A percentile compares a stretch with the other conserved stretches of the same genome.
Conservation (phyloP, 2,113 vertebrate genomes). For the Callionymus lyra region DNA sequence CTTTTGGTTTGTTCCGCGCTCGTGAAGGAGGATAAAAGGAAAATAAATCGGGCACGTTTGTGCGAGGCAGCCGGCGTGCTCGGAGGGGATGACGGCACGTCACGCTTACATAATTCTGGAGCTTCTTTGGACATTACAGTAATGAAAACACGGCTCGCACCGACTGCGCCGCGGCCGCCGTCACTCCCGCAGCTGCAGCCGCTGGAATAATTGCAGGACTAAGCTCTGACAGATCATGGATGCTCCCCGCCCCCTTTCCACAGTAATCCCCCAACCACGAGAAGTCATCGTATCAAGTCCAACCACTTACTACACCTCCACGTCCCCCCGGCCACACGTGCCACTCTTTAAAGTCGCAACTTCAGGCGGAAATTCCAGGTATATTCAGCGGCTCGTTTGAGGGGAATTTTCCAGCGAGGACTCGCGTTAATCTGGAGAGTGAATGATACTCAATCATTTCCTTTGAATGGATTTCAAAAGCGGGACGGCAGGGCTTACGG, state of each 20-base stretch:
- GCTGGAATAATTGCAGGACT: conserved; percentile 70
- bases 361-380: too few relatives aligned
- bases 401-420: too few relatives aligned
- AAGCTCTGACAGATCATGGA: conserved; percentile 69
- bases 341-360: too few relatives aligned
- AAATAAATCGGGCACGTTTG: conserved; percentile 48
- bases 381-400: too few relatives aligned
- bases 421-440: too few relatives aligned
- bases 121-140: conserved; percentile 77
- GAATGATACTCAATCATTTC: too few relatives aligned
- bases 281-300: conserved; percentile 42
- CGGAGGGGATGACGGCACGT: conserved; percentile 47
- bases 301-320: not conserved
- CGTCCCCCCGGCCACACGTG: not conserved
- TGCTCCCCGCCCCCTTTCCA: conserved; percentile 35
- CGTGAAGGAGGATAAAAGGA: conserved; percentile 26
- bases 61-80: conserved; percentile 34
- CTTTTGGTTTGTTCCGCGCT: conserved; percentile 36
- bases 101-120: conserved; percentile 74
- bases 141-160: conserved; percentile 74
- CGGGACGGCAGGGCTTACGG: too few relatives aligned
- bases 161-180: not conserved
- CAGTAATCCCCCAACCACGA: conserved; percentile 48
- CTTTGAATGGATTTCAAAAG: too few relatives aligned
- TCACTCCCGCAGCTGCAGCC: conserved; percentile 43